Evolutionary conservation across 2,888 invertebrate species (phyloP).

Genomic region (Mimachlamys varia): DNA sequence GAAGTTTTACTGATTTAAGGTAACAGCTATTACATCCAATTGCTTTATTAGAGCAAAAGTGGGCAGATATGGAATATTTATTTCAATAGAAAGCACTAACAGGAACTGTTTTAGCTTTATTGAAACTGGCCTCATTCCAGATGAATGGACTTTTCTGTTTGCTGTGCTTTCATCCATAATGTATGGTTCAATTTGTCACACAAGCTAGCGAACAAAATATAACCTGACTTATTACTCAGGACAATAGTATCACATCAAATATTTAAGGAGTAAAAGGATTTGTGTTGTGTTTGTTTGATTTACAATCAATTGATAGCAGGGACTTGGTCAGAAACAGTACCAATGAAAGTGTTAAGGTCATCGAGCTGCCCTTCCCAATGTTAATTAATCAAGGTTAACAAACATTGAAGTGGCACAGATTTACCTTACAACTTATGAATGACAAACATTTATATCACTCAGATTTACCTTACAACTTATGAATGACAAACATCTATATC

Average conservation of each 20-base stretch:
- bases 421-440: neutral
- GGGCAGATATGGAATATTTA: neutral
- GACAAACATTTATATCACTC: neutral
- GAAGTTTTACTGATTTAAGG: neutral
- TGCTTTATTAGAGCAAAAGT: neutral
- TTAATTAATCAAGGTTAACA: neutral
- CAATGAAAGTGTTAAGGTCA: neutral
- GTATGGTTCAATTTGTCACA: constrained; percentile 20
- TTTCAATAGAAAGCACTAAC: neutral
- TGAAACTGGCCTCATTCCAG: neutral
- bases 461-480: neutral
- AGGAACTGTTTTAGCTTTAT: neutral
- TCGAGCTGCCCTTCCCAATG: neutral
- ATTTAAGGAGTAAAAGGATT: neutral
- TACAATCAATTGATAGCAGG: neutral
- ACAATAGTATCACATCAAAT: constrained; percentile 3
- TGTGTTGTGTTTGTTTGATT: constrained; percentile 8
- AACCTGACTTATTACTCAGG: constrained; percentile 3
- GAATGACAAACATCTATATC: neutral
- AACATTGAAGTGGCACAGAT: neutral
- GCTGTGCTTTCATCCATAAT: constrained; percentile 28
- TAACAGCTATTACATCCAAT: neutral
- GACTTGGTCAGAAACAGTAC: neutral
- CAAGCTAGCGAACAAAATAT: neutral
- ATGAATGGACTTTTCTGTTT: constrained; percentile 19